These are phyloP conservation scores for Rallus limicola DNA, from an alignment of 2,113 vertebrate genomes.

Conservation along the genomic window DNA sequence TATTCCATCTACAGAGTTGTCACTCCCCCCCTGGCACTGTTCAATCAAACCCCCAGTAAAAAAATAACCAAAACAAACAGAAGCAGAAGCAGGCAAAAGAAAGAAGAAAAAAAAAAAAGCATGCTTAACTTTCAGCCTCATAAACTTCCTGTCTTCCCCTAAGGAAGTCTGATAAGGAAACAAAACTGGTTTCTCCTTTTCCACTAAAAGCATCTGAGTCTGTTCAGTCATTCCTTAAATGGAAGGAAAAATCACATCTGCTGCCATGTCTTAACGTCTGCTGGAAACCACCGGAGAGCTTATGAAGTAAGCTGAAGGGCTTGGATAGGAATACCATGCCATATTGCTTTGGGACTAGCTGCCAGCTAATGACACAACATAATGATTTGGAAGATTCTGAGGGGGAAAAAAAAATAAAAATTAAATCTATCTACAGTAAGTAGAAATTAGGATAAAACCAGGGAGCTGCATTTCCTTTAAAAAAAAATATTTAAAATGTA, in stretches of 20 bases:
- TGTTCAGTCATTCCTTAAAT: conserved; percentile 29
- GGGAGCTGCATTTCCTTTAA: not conserved
- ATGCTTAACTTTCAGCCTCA: not conserved
- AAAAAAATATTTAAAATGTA: not conserved
- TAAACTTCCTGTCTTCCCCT: not conserved
- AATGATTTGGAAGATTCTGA: not conserved
- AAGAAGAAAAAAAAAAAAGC: not conserved
- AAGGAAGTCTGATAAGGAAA: not conserved
- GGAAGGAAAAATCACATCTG: not conserved
- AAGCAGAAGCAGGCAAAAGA: not conserved
- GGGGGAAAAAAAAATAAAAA: not conserved
- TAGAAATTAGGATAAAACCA: not conserved
- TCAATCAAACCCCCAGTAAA: not conserved
- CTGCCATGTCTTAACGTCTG: not conserved
- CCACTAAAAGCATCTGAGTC: not conserved
- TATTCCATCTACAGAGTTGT: not conserved
- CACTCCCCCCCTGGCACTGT: not conserved
- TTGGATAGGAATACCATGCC: not conserved
- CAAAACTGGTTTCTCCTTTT: not conserved
- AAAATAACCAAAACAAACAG: not conserved
- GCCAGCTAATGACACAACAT: conserved; percentile 15
- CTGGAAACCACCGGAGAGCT: not conserved
- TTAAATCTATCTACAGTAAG: not conserved
- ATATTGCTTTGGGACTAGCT: not conserved
- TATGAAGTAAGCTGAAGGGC: not conserved